phyloP scores from a whole-genome alignment of 30 jellyfish, hydroid and myxozoan species.

The Cassiopea andromeda region DNA sequence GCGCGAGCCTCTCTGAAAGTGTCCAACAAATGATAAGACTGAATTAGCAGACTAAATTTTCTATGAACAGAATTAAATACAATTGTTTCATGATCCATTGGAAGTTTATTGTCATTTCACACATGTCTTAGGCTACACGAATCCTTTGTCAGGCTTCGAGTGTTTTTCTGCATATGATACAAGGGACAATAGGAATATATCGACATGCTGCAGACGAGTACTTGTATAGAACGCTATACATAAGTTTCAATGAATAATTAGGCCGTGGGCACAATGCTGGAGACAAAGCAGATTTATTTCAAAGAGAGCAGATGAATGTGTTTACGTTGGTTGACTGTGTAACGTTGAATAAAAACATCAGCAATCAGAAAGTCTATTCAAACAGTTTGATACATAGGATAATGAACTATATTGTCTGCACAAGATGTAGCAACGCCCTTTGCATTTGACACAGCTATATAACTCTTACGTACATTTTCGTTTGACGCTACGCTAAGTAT shows the following conservation, averaged over 20 bases:
- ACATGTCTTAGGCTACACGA: slow-evolving; percentile 1
- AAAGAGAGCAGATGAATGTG: slow-evolving; percentile 28
- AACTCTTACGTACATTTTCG: background rate
- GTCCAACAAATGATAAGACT: background rate
- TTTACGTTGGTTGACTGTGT: slow-evolving; percentile 17
- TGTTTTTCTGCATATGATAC: slow-evolving; percentile 24
- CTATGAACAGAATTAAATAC: background rate
- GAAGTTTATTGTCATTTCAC: background rate
- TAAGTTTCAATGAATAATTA: background rate
- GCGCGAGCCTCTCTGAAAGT: background rate
- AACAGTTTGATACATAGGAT: background rate
- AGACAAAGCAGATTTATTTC: slow-evolving; percentile 24
- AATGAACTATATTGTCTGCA: slow-evolving; percentile 9
- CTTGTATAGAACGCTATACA: background rate
- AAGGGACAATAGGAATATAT: background rate
- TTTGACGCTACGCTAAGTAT: slow-evolving; percentile 13
- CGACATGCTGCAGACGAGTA: slow-evolving; percentile 6
- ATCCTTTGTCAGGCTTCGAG: slow-evolving; percentile 1
- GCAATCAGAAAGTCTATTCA: slow-evolving; percentile 15
- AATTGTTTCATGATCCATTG: background rate
- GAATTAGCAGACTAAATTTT: background rate
- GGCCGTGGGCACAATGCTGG: slow-evolving; percentile 1
- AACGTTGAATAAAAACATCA: slow-evolving; percentile 16
- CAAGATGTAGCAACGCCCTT: slow-evolving; percentile 35
- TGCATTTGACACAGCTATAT: slow-evolving; percentile 9